Evolutionary conservation across 2,797 vertebrate genomes (phyloP), one percentile per base, ranked within the genome.

Genomic region (Pantherophis vulpinus): DNA sequence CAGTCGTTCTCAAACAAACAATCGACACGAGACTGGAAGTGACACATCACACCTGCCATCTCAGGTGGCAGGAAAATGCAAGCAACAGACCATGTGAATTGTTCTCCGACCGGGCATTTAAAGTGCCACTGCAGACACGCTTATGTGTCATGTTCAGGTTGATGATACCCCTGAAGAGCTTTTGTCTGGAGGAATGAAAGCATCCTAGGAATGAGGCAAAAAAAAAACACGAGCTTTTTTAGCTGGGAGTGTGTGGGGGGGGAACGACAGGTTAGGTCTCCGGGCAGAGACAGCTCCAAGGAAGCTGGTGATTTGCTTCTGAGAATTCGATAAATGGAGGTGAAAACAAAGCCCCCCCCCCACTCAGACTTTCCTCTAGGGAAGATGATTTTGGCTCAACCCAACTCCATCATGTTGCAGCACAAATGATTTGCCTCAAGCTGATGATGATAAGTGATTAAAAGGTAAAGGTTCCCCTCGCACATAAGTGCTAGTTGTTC

Each of bases 11-110:
- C 32, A 8, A 32, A 56, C 0, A 66, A 54, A 12, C 79, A 63
- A 16, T 2, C 2, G 1, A 58, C 58, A 93, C 11, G 32, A 74
- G 79, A 29, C 89, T 96, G 95, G 95, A 94, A 95, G 83, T 95
- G 95, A 95, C 86, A 61, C 93, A 94, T 47, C 59, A 27, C 51
- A 10, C 0, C 25, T 5, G 59, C 94, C 94, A 92, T 92, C 56
- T 86, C 92, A 88, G 91, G 91, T 3, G 88, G 93, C 93, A 29
- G 42, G 90, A 88, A 91, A 96, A 93, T 70, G 95, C 88, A 86
- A 86, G 91, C 90, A 89, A 87, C 59, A 42, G 63, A 89, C 4
- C 2, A 37, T 70, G 63, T 37, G 29, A 90, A 96, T 94, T 90
- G 70, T 86, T 23, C 91, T 47, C 88, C 79, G 61, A 58, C 91